These are phyloP conservation scores for Drosophila pallidifrons DNA, from an alignment of 1,140 invertebrate genomes.

Conservation along the genomic window DNA sequence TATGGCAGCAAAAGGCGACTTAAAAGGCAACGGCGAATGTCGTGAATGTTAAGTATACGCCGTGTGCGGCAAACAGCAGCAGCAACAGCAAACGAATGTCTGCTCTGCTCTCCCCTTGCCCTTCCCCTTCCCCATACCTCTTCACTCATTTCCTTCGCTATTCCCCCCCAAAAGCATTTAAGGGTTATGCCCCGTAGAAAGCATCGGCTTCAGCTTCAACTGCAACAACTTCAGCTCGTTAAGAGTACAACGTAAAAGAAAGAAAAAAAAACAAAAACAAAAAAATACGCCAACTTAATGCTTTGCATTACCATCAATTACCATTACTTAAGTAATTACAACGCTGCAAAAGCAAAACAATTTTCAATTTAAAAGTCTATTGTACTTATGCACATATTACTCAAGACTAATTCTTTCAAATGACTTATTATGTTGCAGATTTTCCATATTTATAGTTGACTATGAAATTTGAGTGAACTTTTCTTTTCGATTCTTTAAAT, in stretches of 20 bases:
- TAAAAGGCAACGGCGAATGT: constrained; percentile 38
- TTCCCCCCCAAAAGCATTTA: constrained; percentile 5
- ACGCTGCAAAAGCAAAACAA: not conserved
- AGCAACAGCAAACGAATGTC: not conserved
- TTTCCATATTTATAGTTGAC: too few species aligned
- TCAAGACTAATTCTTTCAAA: not conserved
- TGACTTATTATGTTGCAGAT: not conserved
- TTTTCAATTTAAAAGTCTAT: not conserved
- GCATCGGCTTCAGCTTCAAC: constrained; percentile 6
- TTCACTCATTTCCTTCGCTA: too few species aligned
- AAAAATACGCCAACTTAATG: not conserved
- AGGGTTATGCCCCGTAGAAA: constrained; percentile 18
- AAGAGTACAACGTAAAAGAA: not conserved
- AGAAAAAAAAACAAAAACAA: not conserved
- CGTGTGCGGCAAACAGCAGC: not conserved
- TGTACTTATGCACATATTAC: not conserved
- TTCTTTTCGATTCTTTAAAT: too few species aligned
- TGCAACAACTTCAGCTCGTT: constrained; percentile 23
- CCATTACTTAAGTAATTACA: constrained; percentile 26
- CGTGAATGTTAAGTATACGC: constrained; percentile 40
- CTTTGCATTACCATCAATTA: constrained; percentile 30
- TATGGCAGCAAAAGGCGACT: constrained; percentile 57
- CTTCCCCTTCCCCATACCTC: not conserved
- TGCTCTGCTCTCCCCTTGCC: not conserved
- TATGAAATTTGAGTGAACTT: too few species aligned